phyloP scores from a whole-genome alignment of 2,888 invertebrate species.

The Notocelia uddmanniana region DNA sequence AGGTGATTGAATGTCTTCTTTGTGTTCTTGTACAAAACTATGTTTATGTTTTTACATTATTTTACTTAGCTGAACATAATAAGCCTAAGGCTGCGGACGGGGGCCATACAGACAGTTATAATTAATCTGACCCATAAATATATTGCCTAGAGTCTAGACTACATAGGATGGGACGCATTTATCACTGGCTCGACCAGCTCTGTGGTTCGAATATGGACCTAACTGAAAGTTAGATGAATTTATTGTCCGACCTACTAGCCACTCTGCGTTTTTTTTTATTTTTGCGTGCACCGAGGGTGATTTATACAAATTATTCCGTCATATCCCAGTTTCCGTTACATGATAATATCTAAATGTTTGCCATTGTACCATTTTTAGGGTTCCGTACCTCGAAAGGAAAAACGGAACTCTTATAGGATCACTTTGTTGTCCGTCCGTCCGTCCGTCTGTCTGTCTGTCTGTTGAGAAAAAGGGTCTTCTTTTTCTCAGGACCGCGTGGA shows the following conservation, averaged over 20 bases:
- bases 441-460: no score
- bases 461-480: no score
- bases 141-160: constrained; percentile 12
- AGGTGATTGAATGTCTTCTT: not conserved
- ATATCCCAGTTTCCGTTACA: not conserved
- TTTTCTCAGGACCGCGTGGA: no score
- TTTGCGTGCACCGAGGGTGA: constrained; percentile 9
- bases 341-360: no score
- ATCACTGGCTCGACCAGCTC: constrained; percentile 6
- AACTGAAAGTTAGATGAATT: constrained; percentile 39
- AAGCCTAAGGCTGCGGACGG: not conserved
- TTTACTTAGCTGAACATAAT: not conserved
- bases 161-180: constrained; percentile 22
- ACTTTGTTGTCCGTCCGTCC: no score
- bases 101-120: not conserved
- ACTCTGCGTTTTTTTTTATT: not conserved
- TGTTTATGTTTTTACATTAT: not conserved
- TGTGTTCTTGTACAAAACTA: not conserved
- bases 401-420: no score
- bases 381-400: no score
- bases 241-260: constrained; percentile 26
- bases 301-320: constrained; percentile 10
- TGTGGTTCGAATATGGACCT: constrained; percentile 26
- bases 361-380: no score
- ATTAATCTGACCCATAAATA: constrained; percentile 18